Percentiles rank a stretch among this genome's conserved stretches.
phyloP scores from a whole-genome alignment of 2,797 vertebrate genomes.

The Zalophus californianus region DNA sequence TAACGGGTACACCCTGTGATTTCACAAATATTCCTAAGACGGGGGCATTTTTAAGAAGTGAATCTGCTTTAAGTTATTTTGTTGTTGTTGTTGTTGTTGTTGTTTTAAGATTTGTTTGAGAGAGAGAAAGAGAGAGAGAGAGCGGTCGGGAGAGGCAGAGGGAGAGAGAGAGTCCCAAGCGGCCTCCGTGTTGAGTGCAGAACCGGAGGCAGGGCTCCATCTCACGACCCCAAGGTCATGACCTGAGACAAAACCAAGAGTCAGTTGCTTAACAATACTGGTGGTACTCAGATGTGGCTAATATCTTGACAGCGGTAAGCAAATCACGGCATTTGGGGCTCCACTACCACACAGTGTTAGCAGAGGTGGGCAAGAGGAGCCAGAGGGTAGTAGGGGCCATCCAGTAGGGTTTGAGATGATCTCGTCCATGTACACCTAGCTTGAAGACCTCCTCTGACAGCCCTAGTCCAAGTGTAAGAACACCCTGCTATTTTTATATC shows the following conservation, averaged over 20 bases:
- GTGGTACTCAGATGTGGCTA: background rate
- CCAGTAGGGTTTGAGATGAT: background rate
- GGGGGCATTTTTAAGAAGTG: constrained; percentile 51
- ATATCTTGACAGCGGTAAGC: background rate
- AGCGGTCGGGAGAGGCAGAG: background rate
- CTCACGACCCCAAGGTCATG: background rate
- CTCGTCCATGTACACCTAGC: constrained; percentile 63
- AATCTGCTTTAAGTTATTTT: constrained; percentile 52
- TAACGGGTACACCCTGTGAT: background rate
- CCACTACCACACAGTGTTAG: background rate
- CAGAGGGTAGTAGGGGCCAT: background rate
- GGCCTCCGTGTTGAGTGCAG: background rate
- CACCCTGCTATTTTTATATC: constrained; percentile 82
- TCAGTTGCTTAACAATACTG: background rate
- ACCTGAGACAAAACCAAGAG: background rate
- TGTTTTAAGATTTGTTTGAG: background rate
- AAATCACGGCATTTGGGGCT: background rate
- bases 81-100: too few relatives aligned
- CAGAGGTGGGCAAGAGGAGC: background rate
- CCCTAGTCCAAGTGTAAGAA: constrained; percentile 70
- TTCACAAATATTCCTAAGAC: constrained; percentile 62
- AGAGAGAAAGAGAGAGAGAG: background rate
- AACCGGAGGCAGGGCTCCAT: background rate
- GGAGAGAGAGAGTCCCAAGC: background rate
- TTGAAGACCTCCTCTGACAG: constrained; percentile 63